Percentiles rank a stretch among this genome's conserved stretches.
Evolutionary conservation across 1,140 invertebrate species (phyloP).

Genomic region (Myzus persicae): DNA sequence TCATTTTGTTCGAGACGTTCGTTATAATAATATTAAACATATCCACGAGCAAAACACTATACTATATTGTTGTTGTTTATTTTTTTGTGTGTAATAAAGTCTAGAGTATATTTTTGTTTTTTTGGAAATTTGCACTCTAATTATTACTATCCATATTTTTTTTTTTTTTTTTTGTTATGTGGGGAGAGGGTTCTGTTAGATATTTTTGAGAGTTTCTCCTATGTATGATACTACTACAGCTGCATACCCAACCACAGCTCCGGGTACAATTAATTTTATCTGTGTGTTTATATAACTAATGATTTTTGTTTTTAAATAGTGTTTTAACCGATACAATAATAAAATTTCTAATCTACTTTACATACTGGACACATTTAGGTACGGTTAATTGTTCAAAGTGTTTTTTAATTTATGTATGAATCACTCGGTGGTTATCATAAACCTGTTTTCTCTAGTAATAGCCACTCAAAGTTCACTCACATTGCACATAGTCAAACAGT

Average conservation of each 20-base stretch:
- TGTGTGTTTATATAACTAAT: neutral
- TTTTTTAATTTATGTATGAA: slow-evolving; percentile 45
- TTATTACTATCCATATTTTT: neutral
- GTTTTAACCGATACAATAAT: neutral
- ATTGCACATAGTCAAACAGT: neutral
- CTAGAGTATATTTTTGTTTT: neutral
- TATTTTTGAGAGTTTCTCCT: neutral
- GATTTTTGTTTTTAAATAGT: neutral
- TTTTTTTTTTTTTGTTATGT: neutral
- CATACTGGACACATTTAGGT: neutral
- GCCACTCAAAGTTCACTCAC: slow-evolving; percentile 34
- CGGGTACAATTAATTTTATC: neutral
- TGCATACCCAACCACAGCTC: neutral
- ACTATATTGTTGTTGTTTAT: no score
- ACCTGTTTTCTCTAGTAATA: slow-evolving; percentile 20
- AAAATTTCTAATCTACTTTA: neutral
- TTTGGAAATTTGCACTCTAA: neutral
- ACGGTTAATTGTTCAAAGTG: slow-evolving; percentile 21
- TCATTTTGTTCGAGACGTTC: neutral
- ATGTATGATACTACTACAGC: neutral
- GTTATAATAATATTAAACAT: neutral
- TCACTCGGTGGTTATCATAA: slow-evolving; percentile 6
- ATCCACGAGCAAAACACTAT: neutral
- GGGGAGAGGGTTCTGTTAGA: neutral
- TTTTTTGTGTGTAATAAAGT: neutral